phyloP scores from a whole-genome alignment of 2,113 vertebrate genomes.

The Eurystomus gularis region DNA sequence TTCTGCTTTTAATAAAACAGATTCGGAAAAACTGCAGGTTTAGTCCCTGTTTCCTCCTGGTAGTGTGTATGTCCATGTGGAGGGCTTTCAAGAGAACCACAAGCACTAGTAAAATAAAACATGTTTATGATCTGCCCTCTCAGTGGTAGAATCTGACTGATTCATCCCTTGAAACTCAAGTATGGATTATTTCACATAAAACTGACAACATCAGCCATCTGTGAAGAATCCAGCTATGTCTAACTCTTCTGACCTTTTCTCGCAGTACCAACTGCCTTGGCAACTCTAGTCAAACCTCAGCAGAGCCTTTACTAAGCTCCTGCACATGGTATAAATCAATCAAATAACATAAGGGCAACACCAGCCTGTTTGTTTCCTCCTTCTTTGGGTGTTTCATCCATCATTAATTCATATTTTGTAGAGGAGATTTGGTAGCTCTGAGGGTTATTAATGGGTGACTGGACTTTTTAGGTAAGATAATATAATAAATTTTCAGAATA shows the following conservation, averaged over 20 bases:
- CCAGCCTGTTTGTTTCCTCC: conserved; percentile 48
- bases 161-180: not conserved
- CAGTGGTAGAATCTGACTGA: not conserved
- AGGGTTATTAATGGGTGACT: not conserved
- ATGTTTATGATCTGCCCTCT: rapidly evolving
- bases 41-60: not conserved
- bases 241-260: conserved; percentile 58
- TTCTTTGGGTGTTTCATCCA: conserved; percentile 15
- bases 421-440: not conserved
- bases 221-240: conserved; percentile 14
- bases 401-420: not conserved
- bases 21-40: not conserved
- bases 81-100: not conserved
- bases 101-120: not conserved
- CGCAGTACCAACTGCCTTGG: not conserved
- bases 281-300: conserved; percentile 16
- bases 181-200: conserved; percentile 32
- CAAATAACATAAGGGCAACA: conserved; percentile 27
- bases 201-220: not conserved
- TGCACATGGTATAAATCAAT: conserved; percentile 62
- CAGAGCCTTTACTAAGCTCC: conserved; percentile 32
- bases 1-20: not conserved
- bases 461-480: not conserved
- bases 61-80: not conserved
- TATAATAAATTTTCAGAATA: not conserved